These are phyloP conservation scores for Morinoia aosen DNA, from an alignment of 2,888 invertebrate genomes.

Conservation along the genomic window DNA sequence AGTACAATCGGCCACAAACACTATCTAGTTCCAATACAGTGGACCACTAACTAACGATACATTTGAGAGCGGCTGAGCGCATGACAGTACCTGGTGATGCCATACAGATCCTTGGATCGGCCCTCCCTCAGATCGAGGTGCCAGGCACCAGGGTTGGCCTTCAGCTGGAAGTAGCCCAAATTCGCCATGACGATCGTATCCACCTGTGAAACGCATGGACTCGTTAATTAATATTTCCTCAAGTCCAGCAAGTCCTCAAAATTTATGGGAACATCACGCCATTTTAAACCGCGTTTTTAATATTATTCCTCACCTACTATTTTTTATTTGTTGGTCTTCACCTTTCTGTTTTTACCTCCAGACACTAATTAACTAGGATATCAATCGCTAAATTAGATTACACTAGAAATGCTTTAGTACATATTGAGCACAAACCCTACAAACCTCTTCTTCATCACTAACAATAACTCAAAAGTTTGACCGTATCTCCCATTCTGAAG, in stretches of 20 bases:
- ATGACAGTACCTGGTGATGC: constrained; percentile 76
- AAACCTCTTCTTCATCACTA: no score
- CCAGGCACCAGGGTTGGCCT: constrained; percentile 99
- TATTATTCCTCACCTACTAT: not conserved
- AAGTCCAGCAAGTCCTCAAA: not conserved
- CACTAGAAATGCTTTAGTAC: not conserved
- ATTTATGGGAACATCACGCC: not conserved
- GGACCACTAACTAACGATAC: no score
- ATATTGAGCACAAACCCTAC: not conserved
- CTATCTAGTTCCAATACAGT: no score
- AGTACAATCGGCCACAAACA: no score
- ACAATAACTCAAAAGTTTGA: not conserved
- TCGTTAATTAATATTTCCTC: not conserved
- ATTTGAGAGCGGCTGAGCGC: not conserved
- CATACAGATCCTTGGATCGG: constrained; percentile 93
- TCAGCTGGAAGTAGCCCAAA: constrained; percentile 97
- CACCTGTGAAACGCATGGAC: constrained; percentile 70
- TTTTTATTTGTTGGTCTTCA: not conserved
- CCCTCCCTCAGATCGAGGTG: constrained; percentile 89
- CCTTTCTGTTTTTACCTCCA: not conserved
- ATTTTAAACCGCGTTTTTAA: not conserved
- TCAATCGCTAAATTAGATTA: not conserved
- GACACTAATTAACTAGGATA: not conserved
- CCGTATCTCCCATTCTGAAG: not conserved
- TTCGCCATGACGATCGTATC: constrained; percentile 99